Percentiles rank a stretch among this genome's conserved stretches.
These are phyloP conservation scores for Ischnura elegans DNA, from an alignment of 2,888 invertebrate genomes.

Conservation along the genomic window DNA sequence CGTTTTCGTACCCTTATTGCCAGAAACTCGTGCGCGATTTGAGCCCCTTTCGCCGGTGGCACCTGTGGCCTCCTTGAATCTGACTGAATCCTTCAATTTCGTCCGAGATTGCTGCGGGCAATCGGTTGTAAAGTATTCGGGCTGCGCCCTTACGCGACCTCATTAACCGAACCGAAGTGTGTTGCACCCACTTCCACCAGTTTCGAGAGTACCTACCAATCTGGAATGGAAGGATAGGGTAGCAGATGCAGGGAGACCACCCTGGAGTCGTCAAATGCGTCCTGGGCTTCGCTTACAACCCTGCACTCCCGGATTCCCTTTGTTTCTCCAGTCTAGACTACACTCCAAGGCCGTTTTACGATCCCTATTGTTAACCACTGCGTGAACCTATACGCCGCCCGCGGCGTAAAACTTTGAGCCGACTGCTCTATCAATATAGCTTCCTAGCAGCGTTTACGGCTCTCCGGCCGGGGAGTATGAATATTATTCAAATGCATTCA, in stretches of 20 bases:
- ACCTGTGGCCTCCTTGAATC: conserved; percentile 31
- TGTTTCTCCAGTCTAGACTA: conserved; percentile 4
- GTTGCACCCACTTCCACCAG: background rate
- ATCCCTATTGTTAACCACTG: conserved; percentile 8
- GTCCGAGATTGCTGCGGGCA: conserved; percentile 29
- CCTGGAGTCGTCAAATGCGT: conserved; percentile 36
- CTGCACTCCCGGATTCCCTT: background rate
- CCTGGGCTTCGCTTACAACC: background rate
- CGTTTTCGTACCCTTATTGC: background rate
- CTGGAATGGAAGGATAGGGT: conserved; percentile 13
- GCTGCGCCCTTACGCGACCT: conserved; percentile 33
- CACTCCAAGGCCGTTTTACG: conserved; percentile 17
- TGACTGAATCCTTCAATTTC: conserved; percentile 23
- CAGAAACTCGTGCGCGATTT: conserved; percentile 9
- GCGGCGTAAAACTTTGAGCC: background rate
- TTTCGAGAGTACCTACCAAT: too few relatives aligned
- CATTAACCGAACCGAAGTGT: conserved; percentile 36
- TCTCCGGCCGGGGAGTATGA: background rate
- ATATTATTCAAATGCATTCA: background rate
- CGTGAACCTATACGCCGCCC: too few relatives aligned
- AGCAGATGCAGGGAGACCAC: conserved; percentile 1
- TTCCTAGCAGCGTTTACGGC: background rate
- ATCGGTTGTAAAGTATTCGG: conserved; percentile 59
- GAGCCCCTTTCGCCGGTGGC: conserved; percentile 13
- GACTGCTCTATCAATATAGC: background rate